Percentiles rank a stretch among this genome's conserved stretches.
These are phyloP conservation scores for Tautogolabrus adspersus DNA, from an alignment of 2,113 vertebrate species.

Conservation along the genomic window DNA sequence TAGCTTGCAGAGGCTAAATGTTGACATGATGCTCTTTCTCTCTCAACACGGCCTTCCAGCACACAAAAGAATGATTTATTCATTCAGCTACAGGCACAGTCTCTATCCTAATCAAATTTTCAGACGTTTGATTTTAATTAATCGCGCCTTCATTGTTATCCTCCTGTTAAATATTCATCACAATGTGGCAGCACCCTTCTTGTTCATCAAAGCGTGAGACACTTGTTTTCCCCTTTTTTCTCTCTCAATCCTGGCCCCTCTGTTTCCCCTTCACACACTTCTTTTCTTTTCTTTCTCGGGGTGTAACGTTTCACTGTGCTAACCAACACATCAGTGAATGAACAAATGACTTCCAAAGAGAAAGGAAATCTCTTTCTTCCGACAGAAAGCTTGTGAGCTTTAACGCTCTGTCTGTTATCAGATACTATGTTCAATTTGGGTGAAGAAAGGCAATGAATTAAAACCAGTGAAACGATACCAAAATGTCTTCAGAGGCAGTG, in stretches of 20 bases:
- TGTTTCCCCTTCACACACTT: slow-evolving; percentile 12
- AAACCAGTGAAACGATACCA: slow-evolving; percentile 32
- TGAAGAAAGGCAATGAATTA: slow-evolving; percentile 39
- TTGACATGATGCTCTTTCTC: slow-evolving; percentile 69
- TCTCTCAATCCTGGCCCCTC: slow-evolving; percentile 37
- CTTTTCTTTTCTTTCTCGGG: slow-evolving; percentile 27
- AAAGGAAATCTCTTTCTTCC: slow-evolving; percentile 39
- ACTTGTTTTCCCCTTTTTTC: slow-evolving; percentile 51
- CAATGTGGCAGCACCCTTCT: slow-evolving; percentile 54
- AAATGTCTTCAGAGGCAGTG: slow-evolving; percentile 28
- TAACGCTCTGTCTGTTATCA: slow-evolving; percentile 51
- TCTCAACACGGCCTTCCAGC: slow-evolving; percentile 60
- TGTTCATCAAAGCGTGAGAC: slow-evolving; percentile 70
- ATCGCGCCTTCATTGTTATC: slow-evolving; percentile 77
- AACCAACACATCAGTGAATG: slow-evolving; percentile 46
- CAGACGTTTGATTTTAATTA: slow-evolving; percentile 83
- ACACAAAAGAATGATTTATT: slow-evolving; percentile 80
- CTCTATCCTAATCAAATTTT: slow-evolving; percentile 81
- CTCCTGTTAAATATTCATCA: slow-evolving; percentile 79
- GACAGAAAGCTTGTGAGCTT: slow-evolving; percentile 47
- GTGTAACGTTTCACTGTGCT: slow-evolving; percentile 37
- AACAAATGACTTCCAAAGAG: slow-evolving; percentile 45
- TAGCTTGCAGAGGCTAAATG: slow-evolving; percentile 69
- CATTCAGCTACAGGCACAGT: slow-evolving; percentile 67
- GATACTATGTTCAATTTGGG: slow-evolving; percentile 59